A percentile compares a stretch with the other conserved stretches of the same genome.
Evolutionary conservation across 2,113 vertebrate species (phyloP).

Genomic region (Benitochromis conjunctus): DNA sequence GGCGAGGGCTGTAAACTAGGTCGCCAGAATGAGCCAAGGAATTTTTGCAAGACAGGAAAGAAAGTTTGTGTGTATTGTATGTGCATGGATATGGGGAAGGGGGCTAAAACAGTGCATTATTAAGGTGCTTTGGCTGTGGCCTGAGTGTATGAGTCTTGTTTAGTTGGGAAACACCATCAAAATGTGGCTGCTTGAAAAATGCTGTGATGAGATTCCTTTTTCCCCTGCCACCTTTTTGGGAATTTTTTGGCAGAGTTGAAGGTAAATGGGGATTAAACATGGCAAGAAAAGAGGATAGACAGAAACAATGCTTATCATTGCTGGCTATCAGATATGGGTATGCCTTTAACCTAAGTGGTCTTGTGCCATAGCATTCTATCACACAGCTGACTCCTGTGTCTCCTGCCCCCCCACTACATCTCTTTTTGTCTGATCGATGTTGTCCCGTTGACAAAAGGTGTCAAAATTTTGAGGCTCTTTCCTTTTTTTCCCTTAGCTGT

Average conservation of each 20-base stretch:
- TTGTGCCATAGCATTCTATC: neutral
- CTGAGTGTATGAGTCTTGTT: neutral
- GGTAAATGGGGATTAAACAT: neutral
- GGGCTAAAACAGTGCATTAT: slow-evolving; percentile 45
- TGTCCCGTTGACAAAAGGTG: slow-evolving; percentile 10
- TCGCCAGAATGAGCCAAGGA: slow-evolving; percentile 54
- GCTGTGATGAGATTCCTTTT: neutral
- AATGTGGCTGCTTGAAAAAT: neutral
- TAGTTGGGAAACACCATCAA: neutral
- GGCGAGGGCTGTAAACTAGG: slow-evolving; percentile 63
- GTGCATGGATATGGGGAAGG: neutral
- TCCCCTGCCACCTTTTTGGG: neutral
- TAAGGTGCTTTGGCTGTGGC: slow-evolving; percentile 17
- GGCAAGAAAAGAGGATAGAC: neutral
- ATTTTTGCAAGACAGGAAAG: slow-evolving; percentile 49
- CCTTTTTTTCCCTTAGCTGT: neutral
- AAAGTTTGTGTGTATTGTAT: slow-evolving; percentile 30
- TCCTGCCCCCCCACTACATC: neutral
- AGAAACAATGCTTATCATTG: neutral
- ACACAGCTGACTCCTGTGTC: neutral
- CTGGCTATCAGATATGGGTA: neutral
- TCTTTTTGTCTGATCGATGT: neutral
- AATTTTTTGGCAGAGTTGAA: neutral
- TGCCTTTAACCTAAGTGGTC: neutral
- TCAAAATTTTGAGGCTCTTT: slow-evolving; percentile 2